These are phyloP conservation scores for Miopithecus talapoin DNA, from an alignment of 2,797 vertebrate species.

Conservation along the genomic window DNA sequence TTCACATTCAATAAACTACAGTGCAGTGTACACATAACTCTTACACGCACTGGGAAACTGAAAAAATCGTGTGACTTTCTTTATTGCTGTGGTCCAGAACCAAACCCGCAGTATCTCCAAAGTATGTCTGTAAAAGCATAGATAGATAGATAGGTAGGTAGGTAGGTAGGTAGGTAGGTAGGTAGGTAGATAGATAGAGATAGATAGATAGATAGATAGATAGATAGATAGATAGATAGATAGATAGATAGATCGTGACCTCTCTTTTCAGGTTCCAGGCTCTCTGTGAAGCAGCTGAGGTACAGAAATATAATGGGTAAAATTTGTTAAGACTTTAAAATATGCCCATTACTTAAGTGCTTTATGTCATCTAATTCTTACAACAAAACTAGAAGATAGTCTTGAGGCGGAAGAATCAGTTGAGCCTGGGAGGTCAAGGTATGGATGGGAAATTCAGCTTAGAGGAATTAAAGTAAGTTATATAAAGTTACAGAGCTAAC, in stretches of 20 bases:
- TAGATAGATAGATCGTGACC: accelerated
- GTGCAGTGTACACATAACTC: no score
- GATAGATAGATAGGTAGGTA: neutral
- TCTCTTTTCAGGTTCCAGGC: neutral
- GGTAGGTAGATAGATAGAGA: no score
- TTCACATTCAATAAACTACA: no score
- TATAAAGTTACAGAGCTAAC: neutral
- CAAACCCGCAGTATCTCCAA: no score
- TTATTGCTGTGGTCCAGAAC: no score
- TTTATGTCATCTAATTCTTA: neutral
- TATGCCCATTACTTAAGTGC: neutral
- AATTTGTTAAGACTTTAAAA: neutral
- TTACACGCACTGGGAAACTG: accelerated
- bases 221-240: no score
- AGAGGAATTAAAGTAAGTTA: neutral
- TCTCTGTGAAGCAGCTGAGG: neutral
- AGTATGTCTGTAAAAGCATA: no score
- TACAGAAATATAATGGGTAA: neutral
- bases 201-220: neutral
- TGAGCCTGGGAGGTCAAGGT: no score
- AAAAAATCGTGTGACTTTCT: no score
- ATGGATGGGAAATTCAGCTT: neutral
- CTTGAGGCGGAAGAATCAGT: no score
- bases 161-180: neutral
- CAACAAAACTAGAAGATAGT: no score